Evolutionary conservation across 2,888 invertebrate genomes (phyloP), one percentile per base, ranked within the genome.

Genomic region (Tachina fera): DNA sequence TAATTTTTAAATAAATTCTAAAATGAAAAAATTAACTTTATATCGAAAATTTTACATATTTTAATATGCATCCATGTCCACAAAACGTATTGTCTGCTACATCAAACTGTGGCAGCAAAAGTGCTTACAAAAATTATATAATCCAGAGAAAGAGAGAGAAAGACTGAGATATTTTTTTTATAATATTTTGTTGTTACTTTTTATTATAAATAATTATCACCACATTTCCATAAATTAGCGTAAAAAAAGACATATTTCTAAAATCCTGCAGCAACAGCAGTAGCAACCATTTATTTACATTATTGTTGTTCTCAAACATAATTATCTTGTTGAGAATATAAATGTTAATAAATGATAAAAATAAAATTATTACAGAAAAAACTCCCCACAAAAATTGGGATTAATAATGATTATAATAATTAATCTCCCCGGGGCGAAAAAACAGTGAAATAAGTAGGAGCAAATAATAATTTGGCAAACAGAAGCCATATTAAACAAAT

Each of bases 161-260:
- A 0, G 31, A 31, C 0, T 6, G 31, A 31, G 31, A 31, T 0
- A 31, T 6, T 31, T 31, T 31, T 31, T 31, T 43, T 43, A 49
- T 11, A 56, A 43, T 56, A 22, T 68, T 49, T 22, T 56, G 11
- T 9, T 68, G 31, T 19, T 60, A 31, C 53, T 76, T 39, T 70
- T 71, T 72, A 67, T 83, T 82, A 76, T 67, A 56, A 76, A 71
- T 83, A 86, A 86, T 83, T 86, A 86, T 79, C 82, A 79, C 76
- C 71, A 76, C 76, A 85, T 83, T 86, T 86, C 47, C 86, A 86
- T 86, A 83, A 86, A 86, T 86, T 86, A 86, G 70, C 65, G 60
- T 14, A 77, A 51, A 67, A 60, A 58, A 53, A 31, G 51, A 74
- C 56, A 63, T 56, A 65, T 65, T 49, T 19, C 14, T 11, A 65